Evolutionary conservation across 2,797 vertebrate genomes (phyloP).

Genomic region (Lutjanus argentimaculatus): DNA sequence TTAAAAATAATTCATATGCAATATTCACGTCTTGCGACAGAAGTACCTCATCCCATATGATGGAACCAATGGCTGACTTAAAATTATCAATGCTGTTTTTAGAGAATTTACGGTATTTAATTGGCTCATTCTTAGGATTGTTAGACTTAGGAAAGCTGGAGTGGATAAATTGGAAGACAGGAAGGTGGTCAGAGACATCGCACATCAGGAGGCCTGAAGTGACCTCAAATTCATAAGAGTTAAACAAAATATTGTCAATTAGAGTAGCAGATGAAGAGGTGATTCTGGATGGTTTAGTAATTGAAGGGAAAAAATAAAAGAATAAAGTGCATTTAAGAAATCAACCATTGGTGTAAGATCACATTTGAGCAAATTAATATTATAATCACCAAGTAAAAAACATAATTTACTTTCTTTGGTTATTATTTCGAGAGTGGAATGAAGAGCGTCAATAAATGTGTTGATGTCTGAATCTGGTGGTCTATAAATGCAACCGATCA

Average conservation of each 20-base stretch:
- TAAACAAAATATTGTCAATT: too few relatives aligned
- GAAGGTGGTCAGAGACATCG: neutral
- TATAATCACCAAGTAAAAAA: too few relatives aligned
- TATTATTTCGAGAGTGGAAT: too few relatives aligned
- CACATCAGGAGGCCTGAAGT: neutral
- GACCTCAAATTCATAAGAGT: too few relatives aligned
- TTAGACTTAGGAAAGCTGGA: neutral
- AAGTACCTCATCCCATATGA: neutral
- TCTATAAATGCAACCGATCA: neutral
- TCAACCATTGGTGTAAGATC: too few relatives aligned
- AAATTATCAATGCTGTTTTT: neutral
- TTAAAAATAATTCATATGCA: too few relatives aligned
- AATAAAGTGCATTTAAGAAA: too few relatives aligned
- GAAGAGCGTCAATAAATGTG: neutral
- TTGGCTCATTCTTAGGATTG: neutral
- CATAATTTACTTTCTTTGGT: too few relatives aligned
- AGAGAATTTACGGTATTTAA: neutral
- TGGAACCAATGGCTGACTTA: neutral
- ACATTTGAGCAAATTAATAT: too few relatives aligned
- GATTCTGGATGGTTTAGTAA: too few relatives aligned
- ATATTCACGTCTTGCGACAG: neutral
- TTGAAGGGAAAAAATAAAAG: too few relatives aligned
- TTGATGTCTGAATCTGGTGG: neutral
- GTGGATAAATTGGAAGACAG: neutral
- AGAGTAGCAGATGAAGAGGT: too few relatives aligned